Base-by-base conservation (phyloP, 2,888 invertebrate genomes). In the Clitarchus hookeri region DNA sequence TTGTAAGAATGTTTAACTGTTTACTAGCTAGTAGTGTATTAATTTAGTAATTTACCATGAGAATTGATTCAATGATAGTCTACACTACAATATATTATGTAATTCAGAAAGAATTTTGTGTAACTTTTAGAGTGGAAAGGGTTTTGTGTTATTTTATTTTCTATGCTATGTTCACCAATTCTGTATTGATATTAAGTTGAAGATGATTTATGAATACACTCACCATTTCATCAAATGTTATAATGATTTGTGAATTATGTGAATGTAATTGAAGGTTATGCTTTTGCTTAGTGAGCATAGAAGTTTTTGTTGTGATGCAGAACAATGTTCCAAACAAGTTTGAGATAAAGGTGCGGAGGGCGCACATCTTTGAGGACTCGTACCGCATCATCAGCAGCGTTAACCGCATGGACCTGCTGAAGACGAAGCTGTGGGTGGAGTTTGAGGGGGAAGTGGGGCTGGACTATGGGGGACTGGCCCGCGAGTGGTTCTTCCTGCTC, bases 401-500 rank as follows among this genome's bases (percentile, higher is more conserved):
- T 80, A 96, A 96, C 89, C 94, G 97, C 90, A 95, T 98, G 87
- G 99, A 99, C 91, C 93, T 98, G 91, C 94, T 99, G 89, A 98
- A 98, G 93, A 98, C 99, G 86, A 99, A 99, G 92, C 93, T 99
- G 86, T 99, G 99, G 99, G 96, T 99, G 86, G 99, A 99, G 92
- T 99, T 99, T 92, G 98, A 99, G 91, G 97, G 98, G 6, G 99
- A 99, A 93, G 97, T 98, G 80, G 99, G 99, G 25, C 91, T 95
- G 92, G 99, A 99, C 92, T 99, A 99, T 92, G 99, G 99, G 86
- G 99, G 99, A 25, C 94, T 99, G 85, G 97, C 98, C 0, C 94
- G 99, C 87, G 99, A 99, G 92, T 99, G 99, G 98, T 99, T 99
- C 93, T 99, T 98, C 93, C 94, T 99, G 44, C 93, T 99, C 19